These are phyloP conservation scores for Chrysogorgia sp. DNA, from an alignment of 92 coral and sea anemone genomes.

Conservation along the genomic window DNA sequence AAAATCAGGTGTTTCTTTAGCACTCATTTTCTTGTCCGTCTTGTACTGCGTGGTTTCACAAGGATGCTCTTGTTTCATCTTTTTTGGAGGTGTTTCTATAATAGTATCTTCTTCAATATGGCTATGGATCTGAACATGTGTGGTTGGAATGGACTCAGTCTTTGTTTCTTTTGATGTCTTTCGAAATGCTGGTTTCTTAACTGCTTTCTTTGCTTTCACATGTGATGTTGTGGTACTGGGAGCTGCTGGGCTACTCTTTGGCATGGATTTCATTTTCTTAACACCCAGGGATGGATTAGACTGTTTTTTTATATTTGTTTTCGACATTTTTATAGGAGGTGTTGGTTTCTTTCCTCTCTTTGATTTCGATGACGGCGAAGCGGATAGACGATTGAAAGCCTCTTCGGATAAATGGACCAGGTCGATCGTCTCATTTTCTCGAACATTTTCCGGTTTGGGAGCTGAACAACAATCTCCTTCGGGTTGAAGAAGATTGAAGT, in stretches of 20 bases:
- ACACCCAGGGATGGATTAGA: too few relatives aligned
- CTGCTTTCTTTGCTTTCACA: too few relatives aligned
- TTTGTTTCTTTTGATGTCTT: too few relatives aligned
- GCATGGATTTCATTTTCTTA: too few relatives aligned
- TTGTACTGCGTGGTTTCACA: background rate
- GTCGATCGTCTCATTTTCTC: background rate
- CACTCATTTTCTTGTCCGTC: too few relatives aligned
- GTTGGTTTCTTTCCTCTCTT: background rate
- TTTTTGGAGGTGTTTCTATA: background rate
- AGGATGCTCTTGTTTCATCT: background rate
- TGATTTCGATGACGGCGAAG: background rate
- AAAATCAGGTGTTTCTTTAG: slow-evolving; percentile 42
- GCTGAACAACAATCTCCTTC: slow-evolving; percentile 41
- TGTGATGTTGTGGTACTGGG: too few relatives aligned
- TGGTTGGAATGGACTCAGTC: too few relatives aligned
- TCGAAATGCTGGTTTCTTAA: too few relatives aligned
- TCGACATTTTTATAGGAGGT: background rate
- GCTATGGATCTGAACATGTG: too few relatives aligned
- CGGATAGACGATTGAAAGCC: background rate
- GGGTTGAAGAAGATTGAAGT: background rate
- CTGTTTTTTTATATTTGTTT: too few relatives aligned
- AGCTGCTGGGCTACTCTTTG: too few relatives aligned
- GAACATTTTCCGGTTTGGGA: slow-evolving; percentile 33
- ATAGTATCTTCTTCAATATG: background rate
- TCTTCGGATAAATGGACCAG: too few relatives aligned